phyloP scores from a whole-genome alignment of 92 coral and sea anemone genomes.

The Porites divaricata region DNA sequence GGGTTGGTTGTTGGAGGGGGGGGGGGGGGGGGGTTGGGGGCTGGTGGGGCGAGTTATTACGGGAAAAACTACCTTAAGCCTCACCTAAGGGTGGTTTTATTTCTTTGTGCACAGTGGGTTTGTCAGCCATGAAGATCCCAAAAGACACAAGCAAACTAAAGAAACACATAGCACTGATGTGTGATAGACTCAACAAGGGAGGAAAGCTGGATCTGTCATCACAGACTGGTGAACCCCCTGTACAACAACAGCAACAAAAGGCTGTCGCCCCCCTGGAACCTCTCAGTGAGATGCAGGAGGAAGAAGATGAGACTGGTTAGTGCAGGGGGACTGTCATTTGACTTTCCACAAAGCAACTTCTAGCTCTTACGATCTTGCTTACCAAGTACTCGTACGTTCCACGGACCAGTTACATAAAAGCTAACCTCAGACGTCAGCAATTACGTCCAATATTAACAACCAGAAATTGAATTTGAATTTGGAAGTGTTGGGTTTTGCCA shows the following conservation, averaged over 20 bases:
- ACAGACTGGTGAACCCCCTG: constrained; percentile 77
- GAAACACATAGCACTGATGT: constrained; percentile 94
- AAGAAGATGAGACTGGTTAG: constrained; percentile 86
- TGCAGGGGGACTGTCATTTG: neutral
- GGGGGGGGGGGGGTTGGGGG: too few species aligned
- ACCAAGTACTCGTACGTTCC: too few species aligned
- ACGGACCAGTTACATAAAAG: too few species aligned
- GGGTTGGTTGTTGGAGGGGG: too few species aligned
- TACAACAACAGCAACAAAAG: constrained; percentile 74
- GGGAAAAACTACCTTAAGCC: too few species aligned
- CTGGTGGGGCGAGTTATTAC: too few species aligned
- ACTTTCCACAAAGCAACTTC: too few species aligned
- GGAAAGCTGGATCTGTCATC: constrained; percentile 89
- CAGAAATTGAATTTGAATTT: too few species aligned
- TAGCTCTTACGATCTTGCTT: too few species aligned
- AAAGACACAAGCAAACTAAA: constrained; percentile 93
- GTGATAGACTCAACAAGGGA: constrained; percentile 96
- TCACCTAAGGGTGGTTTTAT: neutral
- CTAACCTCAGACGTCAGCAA: too few species aligned
- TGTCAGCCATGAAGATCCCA: constrained; percentile 84
- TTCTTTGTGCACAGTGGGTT: constrained; percentile 54
- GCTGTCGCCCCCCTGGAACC: constrained; percentile 77
- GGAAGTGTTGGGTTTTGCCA: too few species aligned
- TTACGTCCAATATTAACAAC: too few species aligned
- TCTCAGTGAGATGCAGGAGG: constrained; percentile 83